Evolutionary conservation across 2,113 vertebrate species (phyloP).

Genomic region (Aptenodytes forsteri): DNA sequence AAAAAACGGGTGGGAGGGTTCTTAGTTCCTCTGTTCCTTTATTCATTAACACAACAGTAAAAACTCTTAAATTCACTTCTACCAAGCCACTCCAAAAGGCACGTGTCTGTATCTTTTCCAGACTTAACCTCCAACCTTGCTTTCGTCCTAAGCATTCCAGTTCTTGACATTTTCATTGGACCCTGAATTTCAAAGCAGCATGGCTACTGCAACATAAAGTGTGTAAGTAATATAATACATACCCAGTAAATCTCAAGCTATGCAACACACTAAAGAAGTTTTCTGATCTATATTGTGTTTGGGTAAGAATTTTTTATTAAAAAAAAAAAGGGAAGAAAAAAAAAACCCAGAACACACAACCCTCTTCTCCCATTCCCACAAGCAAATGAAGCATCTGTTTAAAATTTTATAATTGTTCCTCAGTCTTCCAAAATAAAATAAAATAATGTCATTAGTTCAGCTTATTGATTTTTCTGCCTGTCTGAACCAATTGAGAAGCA

Average conservation of each 20-base stretch:
- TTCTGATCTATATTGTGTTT: background rate
- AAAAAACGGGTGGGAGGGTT: background rate
- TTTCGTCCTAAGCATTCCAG: background rate
- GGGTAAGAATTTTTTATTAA: background rate
- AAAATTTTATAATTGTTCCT: conserved; percentile 43
- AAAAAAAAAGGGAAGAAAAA: too few relatives aligned
- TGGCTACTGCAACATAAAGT: background rate
- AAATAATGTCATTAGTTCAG: conserved; percentile 68
- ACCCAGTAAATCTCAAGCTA: background rate
- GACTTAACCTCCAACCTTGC: background rate
- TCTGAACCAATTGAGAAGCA: conserved; percentile 72
- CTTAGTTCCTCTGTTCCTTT: background rate
- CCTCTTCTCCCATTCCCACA: background rate
- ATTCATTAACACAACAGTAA: background rate
- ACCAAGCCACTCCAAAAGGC: background rate
- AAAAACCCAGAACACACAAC: background rate
- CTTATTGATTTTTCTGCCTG: conserved; percentile 77
- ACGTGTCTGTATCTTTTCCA: background rate
- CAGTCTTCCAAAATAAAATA: conserved; percentile 56
- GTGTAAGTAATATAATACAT: background rate
- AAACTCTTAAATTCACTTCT: background rate
- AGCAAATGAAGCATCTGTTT: conserved; percentile 23
- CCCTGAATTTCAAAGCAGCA: background rate
- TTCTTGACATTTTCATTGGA: background rate
- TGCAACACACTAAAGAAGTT: background rate